Percentiles rank a stretch among this genome's conserved stretches.
Conservation (phyloP, 2,797 vertebrate species). For the Tinamus major region DNA sequence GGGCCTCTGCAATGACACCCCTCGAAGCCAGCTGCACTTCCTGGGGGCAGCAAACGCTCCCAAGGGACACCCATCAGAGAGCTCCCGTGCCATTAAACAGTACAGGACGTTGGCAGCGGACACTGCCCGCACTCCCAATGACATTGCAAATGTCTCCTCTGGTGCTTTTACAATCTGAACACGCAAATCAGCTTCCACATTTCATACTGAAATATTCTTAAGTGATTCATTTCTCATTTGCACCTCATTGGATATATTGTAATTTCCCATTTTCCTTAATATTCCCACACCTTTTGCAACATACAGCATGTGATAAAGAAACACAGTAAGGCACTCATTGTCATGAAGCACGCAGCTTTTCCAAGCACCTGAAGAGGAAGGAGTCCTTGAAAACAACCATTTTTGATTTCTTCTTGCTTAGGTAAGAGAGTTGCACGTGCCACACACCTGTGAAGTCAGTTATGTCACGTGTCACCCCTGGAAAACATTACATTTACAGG, state of each 20-base stretch:
- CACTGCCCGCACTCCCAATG: neutral
- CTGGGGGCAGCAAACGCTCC: neutral
- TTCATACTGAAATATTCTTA: neutral
- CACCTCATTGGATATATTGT: neutral
- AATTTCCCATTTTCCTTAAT: neutral
- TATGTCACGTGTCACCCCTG: neutral
- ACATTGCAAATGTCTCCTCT: neutral
- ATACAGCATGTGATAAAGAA: neutral
- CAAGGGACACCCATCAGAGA: constrained; percentile 11
- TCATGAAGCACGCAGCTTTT: neutral
- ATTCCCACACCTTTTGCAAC: neutral
- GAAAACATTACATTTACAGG: neutral
- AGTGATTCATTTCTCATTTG: neutral
- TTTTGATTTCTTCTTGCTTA: neutral
- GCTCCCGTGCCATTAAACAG: neutral
- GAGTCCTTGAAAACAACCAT: neutral
- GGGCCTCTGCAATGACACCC: neutral
- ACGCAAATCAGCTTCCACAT: constrained; percentile 14
- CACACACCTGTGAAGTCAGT: neutral
- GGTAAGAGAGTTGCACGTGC: neutral
- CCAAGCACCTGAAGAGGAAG: neutral
- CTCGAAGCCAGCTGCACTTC: neutral
- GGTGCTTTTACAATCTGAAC: constrained; percentile 1
- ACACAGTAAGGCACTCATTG: neutral
- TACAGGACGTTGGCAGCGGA: neutral